Evolutionary conservation across 2,113 vertebrate species (phyloP), one percentile per base, ranked within the genome.

Genomic region (Apteryx mantelli): DNA sequence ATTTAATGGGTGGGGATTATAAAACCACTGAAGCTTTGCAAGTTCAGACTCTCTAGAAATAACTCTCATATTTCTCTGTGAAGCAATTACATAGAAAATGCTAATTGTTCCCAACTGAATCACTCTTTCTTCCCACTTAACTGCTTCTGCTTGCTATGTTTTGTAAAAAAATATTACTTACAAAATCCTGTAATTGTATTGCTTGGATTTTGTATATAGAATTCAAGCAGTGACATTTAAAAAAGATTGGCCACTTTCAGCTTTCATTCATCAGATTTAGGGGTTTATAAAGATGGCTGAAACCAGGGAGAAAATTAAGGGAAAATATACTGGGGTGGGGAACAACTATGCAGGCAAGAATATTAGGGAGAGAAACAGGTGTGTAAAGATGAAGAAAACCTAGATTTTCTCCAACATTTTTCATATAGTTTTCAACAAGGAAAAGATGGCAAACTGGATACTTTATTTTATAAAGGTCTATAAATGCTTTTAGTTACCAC

Each of bases 1-100:
- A 80, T 95, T 96, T 95, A 86, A 75, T 94, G 94, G 82, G 89
- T 94, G 94, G 91, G 71, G 93, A 94, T 84, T 95, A 40, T 83
- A 93, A 97, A 97, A 95, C 71, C 53, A 52, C 91, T 80, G 75
- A 93, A 91, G 94, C 91, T 96, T 92, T 95, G 87, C 89, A 93
- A 93, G 91, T 94, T 95, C 79, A 95, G 84, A 96, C 84, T 92
- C 75, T 94, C 87, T 89, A 91, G 91, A 96, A 95, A 94, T 92
- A 95, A 66, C 68, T 95, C 46, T 84, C 89, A 83, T 91, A 82
- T 94, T 96, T 95, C 63, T 95, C 75, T 79, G 53, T 91, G 94
- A 91, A 88, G 78, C 93, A 94, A 77, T 96, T 92, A 89, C 8
- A 84, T 69, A 63, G 75, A 91, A 95, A 95, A 93, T 91, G 84